These are phyloP conservation scores for Myripristis jacobus DNA, from an alignment of 2,797 vertebrate species.

Conservation along the genomic window DNA sequence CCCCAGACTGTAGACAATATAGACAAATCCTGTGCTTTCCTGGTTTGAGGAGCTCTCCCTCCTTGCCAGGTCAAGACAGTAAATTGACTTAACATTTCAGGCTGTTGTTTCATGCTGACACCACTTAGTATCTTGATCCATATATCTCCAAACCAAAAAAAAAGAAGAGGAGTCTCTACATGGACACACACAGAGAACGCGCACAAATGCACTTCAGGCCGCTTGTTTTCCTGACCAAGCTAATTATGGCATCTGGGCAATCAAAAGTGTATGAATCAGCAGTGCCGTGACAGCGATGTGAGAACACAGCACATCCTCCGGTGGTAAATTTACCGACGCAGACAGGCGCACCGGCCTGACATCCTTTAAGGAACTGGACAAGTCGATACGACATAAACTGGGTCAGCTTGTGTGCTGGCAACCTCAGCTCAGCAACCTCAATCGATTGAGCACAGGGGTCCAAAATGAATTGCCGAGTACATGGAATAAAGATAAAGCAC, in stretches of 20 bases:
- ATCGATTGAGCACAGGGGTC: constrained; percentile 45
- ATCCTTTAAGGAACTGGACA: constrained; percentile 46
- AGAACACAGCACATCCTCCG: constrained; percentile 49
- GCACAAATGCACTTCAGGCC: constrained; percentile 28
- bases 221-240: constrained; percentile 53
- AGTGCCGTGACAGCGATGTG: constrained; percentile 27
- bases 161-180: constrained; percentile 43
- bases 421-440: constrained; percentile 32
- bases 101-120: constrained; percentile 56
- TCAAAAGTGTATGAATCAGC: constrained; percentile 65
- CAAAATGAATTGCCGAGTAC: constrained; percentile 26
- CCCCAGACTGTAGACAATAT: constrained; percentile 49
- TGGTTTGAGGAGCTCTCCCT: constrained; percentile 49
- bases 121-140: constrained; percentile 46
- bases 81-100: constrained; percentile 58
- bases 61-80: constrained; percentile 45
- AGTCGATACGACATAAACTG: constrained; percentile 32
- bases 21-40: constrained; percentile 49
- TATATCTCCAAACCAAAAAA: constrained; percentile 27
- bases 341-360: constrained; percentile 25
- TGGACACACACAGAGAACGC: constrained; percentile 3
- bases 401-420: constrained; percentile 25
- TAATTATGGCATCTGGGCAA: constrained; percentile 68
- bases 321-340: constrained; percentile 43
- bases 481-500: constrained; percentile 29